Evolutionary conservation across 2,113 vertebrate species (phyloP), one percentile per base, ranked within the genome.

Genomic region (Boleophthalmus pectinirostris): DNA sequence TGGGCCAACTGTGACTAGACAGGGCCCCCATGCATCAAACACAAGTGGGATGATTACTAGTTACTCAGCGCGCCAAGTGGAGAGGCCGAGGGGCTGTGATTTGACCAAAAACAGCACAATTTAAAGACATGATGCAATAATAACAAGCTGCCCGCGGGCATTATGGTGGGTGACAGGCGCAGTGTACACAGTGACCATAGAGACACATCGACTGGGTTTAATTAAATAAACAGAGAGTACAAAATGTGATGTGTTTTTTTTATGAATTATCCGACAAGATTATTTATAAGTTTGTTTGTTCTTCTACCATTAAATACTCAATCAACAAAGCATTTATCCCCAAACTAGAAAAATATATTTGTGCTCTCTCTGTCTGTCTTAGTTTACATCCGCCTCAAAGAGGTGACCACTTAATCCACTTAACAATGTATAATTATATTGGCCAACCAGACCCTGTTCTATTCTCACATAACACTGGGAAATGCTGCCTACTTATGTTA

Each of bases 31-130:
- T 89, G 86, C 84, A 83, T 88, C 72, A 84, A 81, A 69, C 67
- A 78, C 46, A 87, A 89, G 85, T 81, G 85, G 69, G 65, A 79
- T 91, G 89, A 93, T 94, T 92, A 86, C 88, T 83, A 82, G 87
- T 92, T 90, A 89, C 85, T 82, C 83, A 73, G 76, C 65, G 78
- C 63, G 78, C 64, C 70, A 82, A 91, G 79, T 89, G 81, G 84
- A 66, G 84, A 66, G 84, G 86, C 86, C 79, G 79, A 38, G 58
- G 73, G 78, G 85, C 83, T 85, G 78, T 82, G 87, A 92, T 90
- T 86, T 89, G 69, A 78, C 81, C 68, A 72, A 75, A 79, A 89
- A 88, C 84, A 87, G 45, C 23, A 82, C 77, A 87, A 89, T 89
- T 88, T 89, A 83, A 85, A 83, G 79, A 88, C 73, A 72, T 21